Percentiles rank a stretch among this genome's conserved stretches.
Evolutionary conservation across 1,140 invertebrate species (phyloP).

Genomic region (Carposina sasakii): DNA sequence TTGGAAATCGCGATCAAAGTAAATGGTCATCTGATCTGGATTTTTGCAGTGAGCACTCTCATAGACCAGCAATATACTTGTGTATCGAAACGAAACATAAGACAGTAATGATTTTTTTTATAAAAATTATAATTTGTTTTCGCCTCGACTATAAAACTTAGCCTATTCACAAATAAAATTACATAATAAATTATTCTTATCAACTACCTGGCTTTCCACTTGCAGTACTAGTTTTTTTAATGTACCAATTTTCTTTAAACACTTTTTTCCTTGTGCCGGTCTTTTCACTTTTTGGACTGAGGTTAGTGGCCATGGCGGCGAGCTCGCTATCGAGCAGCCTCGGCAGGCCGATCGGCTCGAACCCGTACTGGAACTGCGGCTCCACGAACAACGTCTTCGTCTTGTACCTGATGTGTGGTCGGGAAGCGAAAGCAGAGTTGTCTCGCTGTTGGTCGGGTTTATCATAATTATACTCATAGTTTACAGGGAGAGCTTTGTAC

Average conservation of each 20-base stretch:
- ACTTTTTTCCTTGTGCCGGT: conserved; percentile 57
- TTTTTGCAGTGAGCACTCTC: too few species aligned
- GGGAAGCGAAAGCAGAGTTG: conserved; percentile 40
- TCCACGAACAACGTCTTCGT: conserved; percentile 55
- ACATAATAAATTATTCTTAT: conserved; percentile 51
- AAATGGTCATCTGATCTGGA: too few species aligned
- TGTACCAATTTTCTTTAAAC: conserved; percentile 65
- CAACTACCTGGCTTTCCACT: conserved; percentile 40
- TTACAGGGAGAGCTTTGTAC: conserved; percentile 32
- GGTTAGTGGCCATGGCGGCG: conserved; percentile 52
- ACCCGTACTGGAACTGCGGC: conserved; percentile 67
- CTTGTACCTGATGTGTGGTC: conserved; percentile 36
- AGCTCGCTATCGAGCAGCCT: conserved; percentile 45
- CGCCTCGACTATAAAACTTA: too few species aligned
- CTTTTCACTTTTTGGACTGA: conserved; percentile 52
- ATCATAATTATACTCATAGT: conserved; percentile 38
- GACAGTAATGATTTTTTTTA: too few species aligned
- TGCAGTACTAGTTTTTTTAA: conserved; percentile 53
- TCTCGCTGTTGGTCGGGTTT: conserved; percentile 38
- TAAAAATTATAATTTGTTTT: too few species aligned
- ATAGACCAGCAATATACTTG: too few species aligned
- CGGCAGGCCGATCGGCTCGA: conserved; percentile 53
- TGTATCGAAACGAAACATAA: too few species aligned
- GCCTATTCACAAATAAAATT: too few species aligned
- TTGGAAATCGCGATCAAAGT: too few species aligned